Base-by-base conservation (phyloP, 2,113 vertebrate genomes). In the Saguinus imperator region DNA sequence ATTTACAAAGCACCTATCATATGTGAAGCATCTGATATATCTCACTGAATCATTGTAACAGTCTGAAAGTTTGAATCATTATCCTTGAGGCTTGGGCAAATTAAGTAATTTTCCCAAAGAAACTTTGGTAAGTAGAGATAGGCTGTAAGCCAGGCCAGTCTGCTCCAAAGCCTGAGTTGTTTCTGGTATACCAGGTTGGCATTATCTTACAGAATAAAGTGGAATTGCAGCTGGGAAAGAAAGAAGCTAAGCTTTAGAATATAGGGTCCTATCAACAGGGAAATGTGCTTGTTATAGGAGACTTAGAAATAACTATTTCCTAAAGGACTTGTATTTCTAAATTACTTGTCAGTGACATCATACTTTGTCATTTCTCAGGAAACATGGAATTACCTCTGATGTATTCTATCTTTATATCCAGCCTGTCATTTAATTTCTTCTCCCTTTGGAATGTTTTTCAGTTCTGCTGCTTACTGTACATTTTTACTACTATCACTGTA, bases 191-290 rank as follows among this genome's bases (percentile, higher is more conserved):
- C 40, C 29, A 77, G 5, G 52, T 29, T 43, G 77, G 45, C 20
- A 94, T 95, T 83, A 52, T 91, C 79, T 93, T 73, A 87, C n/a
- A 89, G 83, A 94, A 83, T 32, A n/a, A 68, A 79, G 45, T 10
- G 37, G 25, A 94, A 84, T 0, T 77, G 8, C 8, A 57, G 52
- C 12, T 87, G 45, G 64, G n/a, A 77, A 83, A 82, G 77, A 87
- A 58, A 91, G 52, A 91, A 55, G 93, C 5, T 23, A 57, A 48
- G 35, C 58, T 92, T 92, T 87, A 66, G 80, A 77, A 89, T 58
- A 87, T 3, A 32, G n/a, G 21, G 45, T 35, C 43, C 48, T 81
- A 85, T 68, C 73, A 55, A 23, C 21, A 45, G 66, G 82, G 73
- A 89, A 87, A 79, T 64, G 27, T 75, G 25, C 55, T 89, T 92